A percentile compares a stretch with the other conserved stretches of the same genome.
Conservation (phyloP, 2,113 vertebrate species). For the Mixornis gularis region DNA sequence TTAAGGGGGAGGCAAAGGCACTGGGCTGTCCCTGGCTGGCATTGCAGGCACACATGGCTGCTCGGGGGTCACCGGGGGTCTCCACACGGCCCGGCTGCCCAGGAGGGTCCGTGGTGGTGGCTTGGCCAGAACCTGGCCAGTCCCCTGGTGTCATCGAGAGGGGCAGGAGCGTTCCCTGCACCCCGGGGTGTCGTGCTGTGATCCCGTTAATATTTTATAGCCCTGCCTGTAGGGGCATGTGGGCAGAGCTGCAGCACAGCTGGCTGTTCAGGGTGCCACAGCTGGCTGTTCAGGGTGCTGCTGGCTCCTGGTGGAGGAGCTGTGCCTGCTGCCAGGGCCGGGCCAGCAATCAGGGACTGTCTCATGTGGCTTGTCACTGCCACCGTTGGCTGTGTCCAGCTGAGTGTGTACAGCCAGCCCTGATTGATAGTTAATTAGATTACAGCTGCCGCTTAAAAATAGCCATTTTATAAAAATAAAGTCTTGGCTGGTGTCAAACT, state of each 20-base stretch:
- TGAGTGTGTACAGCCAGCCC: background rate
- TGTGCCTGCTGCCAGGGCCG: background rate
- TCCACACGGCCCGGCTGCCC: background rate
- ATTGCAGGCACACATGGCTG: accelerated
- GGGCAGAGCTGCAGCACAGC: background rate
- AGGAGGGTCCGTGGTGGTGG: accelerated
- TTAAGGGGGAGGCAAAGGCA: background rate
- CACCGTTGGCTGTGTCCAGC: background rate
- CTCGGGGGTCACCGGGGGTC: accelerated
- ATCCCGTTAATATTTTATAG: accelerated
- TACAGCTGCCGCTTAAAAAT: conserved; percentile 35
- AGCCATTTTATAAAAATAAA: background rate
- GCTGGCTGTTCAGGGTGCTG: background rate
- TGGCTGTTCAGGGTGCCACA: background rate
- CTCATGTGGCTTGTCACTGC: background rate
- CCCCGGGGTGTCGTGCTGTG: accelerated
- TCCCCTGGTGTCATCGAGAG: accelerated
- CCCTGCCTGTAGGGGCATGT: background rate
- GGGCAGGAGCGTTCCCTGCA: accelerated
- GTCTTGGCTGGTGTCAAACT: background rate
- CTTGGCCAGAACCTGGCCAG: accelerated
- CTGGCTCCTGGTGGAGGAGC: background rate
- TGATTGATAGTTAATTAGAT: conserved; percentile 48
- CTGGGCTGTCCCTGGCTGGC: background rate
- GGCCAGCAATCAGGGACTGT: background rate